These are phyloP conservation scores for Poeciliopsis paucimaculata DNA, from an alignment of 2,797 vertebrate species.

Conservation along the genomic window DNA sequence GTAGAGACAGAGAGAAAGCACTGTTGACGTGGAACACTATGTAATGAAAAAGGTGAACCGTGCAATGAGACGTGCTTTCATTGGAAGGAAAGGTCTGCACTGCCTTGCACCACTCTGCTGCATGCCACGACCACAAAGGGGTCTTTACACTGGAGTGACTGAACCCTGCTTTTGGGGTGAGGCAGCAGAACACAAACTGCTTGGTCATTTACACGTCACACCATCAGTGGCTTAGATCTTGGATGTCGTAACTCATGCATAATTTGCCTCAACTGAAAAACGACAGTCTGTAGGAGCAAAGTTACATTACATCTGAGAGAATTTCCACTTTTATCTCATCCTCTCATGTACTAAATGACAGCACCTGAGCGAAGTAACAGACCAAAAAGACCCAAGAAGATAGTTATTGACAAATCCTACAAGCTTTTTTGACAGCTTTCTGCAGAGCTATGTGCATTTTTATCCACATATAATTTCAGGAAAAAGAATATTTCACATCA, in stretches of 20 bases:
- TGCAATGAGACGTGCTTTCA: conserved; percentile 49
- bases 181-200: conserved; percentile 52
- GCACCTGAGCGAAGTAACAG: conserved; percentile 32
- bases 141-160: conserved; percentile 63
- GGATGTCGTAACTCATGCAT: conserved; percentile 45
- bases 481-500: conserved; percentile 15
- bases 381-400: conserved; percentile 20
- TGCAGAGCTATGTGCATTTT: conserved; percentile 4
- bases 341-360: conserved; percentile 6
- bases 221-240: conserved; percentile 51
- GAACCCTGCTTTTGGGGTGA: conserved; percentile 42
- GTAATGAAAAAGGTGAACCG: conserved; percentile 62
- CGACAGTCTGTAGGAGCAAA: conserved; percentile 14
- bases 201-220: conserved; percentile 61
- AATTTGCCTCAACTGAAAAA: conserved; percentile 12
- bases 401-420: conserved; percentile 9
- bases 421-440: conserved; percentile 10
- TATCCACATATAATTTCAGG: conserved; percentile 1
- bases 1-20: conserved; percentile 21
- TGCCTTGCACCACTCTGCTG: conserved; percentile 67
- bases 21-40: conserved; percentile 60
- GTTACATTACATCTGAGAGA: conserved; percentile 15
- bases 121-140: conserved; percentile 75
- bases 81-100: conserved; percentile 54
- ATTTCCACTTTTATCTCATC: background rate